phyloP scores from a whole-genome alignment of 2,888 invertebrate genomes.

The Homarus gammarus region DNA sequence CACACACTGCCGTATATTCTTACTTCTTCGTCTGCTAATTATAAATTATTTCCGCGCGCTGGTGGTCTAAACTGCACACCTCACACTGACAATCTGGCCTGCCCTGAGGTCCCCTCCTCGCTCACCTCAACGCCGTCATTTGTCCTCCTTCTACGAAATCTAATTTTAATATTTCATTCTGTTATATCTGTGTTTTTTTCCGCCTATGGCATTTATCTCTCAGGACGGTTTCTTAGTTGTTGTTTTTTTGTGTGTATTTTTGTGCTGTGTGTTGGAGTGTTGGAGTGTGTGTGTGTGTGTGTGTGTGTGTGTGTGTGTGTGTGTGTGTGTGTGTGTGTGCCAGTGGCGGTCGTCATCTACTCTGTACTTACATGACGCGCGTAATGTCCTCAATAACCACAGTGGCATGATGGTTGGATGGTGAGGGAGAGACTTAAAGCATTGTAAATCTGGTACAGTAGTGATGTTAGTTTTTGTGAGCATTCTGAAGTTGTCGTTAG shows the following conservation, averaged over 20 bases:
- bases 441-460: no score
- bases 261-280: constrained; percentile 8
- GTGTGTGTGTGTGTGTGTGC: background rate
- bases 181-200: background rate
- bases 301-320: no score
- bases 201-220: no score
- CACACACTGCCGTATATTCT: background rate
- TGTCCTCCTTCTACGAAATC: background rate
- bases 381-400: no score
- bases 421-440: no score
- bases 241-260: no score
- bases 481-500: no score
- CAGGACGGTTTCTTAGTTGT: no score
- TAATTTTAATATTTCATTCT: background rate
- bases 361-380: no score
- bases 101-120: background rate
- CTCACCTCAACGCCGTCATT: background rate
- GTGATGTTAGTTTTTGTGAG: no score
- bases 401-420: no score
- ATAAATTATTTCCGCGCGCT: background rate
- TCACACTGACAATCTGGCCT: background rate
- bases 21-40: background rate
- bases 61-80: background rate
- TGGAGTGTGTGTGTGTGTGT: background rate
- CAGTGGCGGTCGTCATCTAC: no score